Evolutionary conservation across 2,797 vertebrate genomes (phyloP).

Genomic region (Neosalanx taihuensis): DNA sequence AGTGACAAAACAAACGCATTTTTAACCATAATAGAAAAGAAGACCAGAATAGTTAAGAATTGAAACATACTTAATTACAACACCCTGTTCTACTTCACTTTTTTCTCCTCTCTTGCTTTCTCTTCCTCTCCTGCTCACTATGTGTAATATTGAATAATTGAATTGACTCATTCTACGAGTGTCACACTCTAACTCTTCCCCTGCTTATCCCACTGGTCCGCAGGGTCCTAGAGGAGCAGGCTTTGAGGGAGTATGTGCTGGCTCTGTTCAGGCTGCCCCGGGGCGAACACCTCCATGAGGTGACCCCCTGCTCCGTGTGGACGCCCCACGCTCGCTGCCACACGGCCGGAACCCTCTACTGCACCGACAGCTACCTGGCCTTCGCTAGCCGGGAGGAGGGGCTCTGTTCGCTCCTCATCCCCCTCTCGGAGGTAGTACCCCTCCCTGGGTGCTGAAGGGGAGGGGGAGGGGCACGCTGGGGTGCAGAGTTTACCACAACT

Average conservation of each 20-base stretch:
- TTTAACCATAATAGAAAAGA: conserved; percentile 3
- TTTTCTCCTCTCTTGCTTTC: background rate
- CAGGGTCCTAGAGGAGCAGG: conserved; percentile 90
- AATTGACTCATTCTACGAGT: background rate
- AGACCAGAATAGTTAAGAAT: background rate
- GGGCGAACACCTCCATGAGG: conserved; percentile 78
- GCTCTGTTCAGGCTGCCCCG: conserved; percentile 90
- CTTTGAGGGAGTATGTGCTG: conserved; percentile 86
- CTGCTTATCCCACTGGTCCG: background rate
- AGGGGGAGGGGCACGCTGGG: no score
- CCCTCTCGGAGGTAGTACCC: conserved; percentile 83
- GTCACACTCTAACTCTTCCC: background rate
- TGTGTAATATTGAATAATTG: background rate
- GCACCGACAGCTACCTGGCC: conserved; percentile 88
- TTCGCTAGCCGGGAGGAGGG: conserved; percentile 90
- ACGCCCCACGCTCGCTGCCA: conserved; percentile 93
- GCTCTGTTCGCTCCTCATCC: conserved; percentile 83
- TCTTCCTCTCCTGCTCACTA: background rate
- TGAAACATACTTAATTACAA: background rate
- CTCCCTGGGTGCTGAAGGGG: background rate
- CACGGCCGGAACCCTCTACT: conserved; percentile 82
- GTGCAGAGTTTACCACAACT: no score
- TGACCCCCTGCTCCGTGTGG: conserved; percentile 86
- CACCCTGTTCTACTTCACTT: background rate
- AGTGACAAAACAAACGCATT: conserved; percentile 14